These are phyloP conservation scores for Pelosia muscerda DNA, from an alignment of 2,888 invertebrate species.

Conservation along the genomic window DNA sequence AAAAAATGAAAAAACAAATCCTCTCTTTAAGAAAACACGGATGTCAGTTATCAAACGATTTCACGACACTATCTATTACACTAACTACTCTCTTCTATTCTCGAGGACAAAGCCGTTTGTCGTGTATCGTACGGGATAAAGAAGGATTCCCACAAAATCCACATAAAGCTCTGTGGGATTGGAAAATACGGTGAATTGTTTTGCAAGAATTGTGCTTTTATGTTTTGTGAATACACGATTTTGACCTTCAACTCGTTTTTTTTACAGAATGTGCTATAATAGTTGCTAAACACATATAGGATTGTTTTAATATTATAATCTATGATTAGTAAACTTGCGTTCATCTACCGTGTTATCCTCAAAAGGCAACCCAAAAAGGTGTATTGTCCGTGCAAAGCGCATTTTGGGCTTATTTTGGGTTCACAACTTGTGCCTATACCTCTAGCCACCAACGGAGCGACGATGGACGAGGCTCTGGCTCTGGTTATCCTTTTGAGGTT, in stretches of 20 bases:
- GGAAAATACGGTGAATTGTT: conserved; percentile 19
- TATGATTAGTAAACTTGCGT: no score
- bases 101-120: conserved; percentile 13
- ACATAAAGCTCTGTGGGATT: conserved; percentile 16
- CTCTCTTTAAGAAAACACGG: neutral
- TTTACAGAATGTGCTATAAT: neutral
- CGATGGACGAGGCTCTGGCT: no score
- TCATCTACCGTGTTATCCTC: no score
- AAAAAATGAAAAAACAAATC: neutral
- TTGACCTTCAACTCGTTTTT: neutral
- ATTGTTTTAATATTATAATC: no score
- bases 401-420: no score
- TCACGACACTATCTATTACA: neutral
- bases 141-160: conserved; percentile 7
- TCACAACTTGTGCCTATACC: no score
- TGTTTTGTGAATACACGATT: conserved; percentile 1
- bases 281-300: no score
- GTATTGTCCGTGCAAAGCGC: no score
- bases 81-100: conserved; percentile 1
- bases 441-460: no score
- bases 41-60: neutral
- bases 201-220: neutral
- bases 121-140: conserved; percentile 11
- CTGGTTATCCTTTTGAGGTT: no score
- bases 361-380: no score